Evolutionary conservation across 2,888 invertebrate genomes (phyloP).

Genomic region (Muschampia plurimacula): DNA sequence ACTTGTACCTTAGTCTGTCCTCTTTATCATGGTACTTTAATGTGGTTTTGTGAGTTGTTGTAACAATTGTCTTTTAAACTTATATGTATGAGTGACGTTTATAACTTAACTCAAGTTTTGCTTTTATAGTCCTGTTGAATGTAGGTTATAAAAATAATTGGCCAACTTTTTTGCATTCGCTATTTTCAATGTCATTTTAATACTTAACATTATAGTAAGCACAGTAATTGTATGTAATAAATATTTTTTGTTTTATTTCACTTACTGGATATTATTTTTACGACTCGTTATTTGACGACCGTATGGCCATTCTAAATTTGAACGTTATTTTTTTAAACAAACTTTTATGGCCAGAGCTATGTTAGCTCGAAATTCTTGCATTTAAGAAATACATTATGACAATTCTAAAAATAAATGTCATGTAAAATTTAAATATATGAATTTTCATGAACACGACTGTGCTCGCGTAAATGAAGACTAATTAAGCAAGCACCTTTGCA

Average conservation of each 20-base stretch:
- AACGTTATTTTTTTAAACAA: conserved; percentile 3
- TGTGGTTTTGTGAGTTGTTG: too few relatives aligned
- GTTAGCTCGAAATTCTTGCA: conserved; percentile 46
- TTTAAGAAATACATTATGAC: conserved; percentile 29
- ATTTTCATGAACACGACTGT: conserved; percentile 21
- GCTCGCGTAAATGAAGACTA: background rate
- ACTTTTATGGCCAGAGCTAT: conserved; percentile 16
- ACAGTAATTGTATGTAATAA: conserved; percentile 1
- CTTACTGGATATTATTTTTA: background rate
- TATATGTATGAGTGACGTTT: too few relatives aligned
- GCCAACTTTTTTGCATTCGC: background rate
- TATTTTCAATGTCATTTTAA: background rate
- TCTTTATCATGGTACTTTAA: too few relatives aligned
- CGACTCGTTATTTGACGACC: background rate
- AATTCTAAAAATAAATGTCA: conserved; percentile 32
- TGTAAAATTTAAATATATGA: conserved; percentile 31
- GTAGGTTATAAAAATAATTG: background rate
- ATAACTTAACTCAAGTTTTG: too few relatives aligned
- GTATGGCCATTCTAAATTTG: background rate
- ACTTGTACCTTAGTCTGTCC: too few relatives aligned
- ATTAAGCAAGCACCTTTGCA: conserved; percentile 18
- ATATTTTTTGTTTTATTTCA: background rate
- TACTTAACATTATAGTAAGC: background rate
- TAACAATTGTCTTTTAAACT: too few relatives aligned
- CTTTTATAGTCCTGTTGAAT: background rate